phyloP scores from a whole-genome alignment of 2,888 invertebrate species.

The Acanthosoma haemorrhoidale region DNA sequence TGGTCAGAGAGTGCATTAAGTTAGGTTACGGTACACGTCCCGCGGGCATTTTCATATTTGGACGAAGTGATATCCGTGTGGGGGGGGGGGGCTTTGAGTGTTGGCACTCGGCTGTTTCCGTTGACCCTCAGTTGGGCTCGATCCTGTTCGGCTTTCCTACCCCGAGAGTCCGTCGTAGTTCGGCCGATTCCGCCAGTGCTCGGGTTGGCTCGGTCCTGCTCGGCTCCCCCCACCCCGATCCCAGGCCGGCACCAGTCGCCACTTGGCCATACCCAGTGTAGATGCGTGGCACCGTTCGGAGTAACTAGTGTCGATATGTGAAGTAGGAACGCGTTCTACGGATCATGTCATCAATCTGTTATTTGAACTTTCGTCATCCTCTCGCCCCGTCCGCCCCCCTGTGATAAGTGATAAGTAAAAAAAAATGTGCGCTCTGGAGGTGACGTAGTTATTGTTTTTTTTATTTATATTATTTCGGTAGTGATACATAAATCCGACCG shows the following conservation, averaged over 20 bases:
- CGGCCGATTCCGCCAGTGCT: neutral
- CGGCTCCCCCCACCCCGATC: neutral
- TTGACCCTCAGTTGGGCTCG: too few relatives aligned
- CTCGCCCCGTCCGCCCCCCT: neutral
- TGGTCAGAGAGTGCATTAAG: too few relatives aligned
- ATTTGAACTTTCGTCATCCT: neutral
- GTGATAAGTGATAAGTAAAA: slow-evolving; percentile 13
- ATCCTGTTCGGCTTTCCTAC: too few relatives aligned
- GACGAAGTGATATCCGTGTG: too few relatives aligned
- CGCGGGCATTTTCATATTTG: too few relatives aligned
- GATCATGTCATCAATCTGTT: neutral
- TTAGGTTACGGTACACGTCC: too few relatives aligned
- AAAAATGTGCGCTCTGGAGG: slow-evolving; percentile 30
- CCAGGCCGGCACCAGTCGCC: slow-evolving; percentile 11
- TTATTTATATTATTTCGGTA: neutral
- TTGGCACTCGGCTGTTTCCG: too few relatives aligned
- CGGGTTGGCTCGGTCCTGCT: neutral
- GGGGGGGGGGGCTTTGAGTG: too few relatives aligned
- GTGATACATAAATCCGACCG: slow-evolving; percentile 8
- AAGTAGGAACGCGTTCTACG: neutral
- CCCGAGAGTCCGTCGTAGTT: too few relatives aligned
- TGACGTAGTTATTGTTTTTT: slow-evolving; percentile 18
- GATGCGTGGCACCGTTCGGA: neutral
- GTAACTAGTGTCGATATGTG: neutral
- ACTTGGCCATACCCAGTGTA: neutral